Conservation (phyloP, 2,113 vertebrate genomes). For the Eptesicus fuscus region DNA sequence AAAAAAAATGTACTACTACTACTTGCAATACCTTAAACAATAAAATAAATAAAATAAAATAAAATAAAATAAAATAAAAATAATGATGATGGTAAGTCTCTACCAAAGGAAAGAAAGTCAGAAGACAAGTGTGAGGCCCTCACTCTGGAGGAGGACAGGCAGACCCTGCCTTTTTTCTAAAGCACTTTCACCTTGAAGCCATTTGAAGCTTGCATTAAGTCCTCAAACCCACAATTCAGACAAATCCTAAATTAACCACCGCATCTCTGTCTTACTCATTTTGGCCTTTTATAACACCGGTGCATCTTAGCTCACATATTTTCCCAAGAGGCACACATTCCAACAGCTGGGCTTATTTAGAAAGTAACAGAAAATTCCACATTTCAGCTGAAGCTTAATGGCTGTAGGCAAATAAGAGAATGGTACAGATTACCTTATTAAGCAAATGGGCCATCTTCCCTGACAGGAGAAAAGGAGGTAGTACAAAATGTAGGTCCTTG, state of each 20-base stretch:
- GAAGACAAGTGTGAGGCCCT: background rate
- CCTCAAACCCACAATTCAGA: background rate
- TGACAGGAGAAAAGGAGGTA: background rate
- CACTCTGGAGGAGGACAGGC: background rate
- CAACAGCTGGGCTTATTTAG: background rate
- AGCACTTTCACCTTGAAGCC: background rate
- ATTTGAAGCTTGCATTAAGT: background rate
- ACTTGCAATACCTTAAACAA: too few relatives aligned
- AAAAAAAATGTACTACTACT: too few relatives aligned
- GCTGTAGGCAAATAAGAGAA: conserved; percentile 20
- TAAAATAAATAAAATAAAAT: too few relatives aligned
- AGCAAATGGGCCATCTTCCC: background rate
- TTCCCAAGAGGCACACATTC: background rate
- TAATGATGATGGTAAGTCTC: background rate
- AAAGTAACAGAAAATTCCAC: conserved; percentile 2
- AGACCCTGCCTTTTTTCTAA: background rate
- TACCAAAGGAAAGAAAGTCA: background rate
- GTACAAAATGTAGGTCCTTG: background rate
- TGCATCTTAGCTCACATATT: background rate
- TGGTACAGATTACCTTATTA: background rate
- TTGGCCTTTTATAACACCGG: background rate
- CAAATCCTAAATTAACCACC: background rate
- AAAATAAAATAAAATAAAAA: too few relatives aligned
- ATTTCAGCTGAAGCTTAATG: background rate
- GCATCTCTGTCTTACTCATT: background rate